These are phyloP conservation scores for Proterorhinus semilunaris DNA, from an alignment of 2,113 vertebrate genomes.

Conservation along the genomic window DNA sequence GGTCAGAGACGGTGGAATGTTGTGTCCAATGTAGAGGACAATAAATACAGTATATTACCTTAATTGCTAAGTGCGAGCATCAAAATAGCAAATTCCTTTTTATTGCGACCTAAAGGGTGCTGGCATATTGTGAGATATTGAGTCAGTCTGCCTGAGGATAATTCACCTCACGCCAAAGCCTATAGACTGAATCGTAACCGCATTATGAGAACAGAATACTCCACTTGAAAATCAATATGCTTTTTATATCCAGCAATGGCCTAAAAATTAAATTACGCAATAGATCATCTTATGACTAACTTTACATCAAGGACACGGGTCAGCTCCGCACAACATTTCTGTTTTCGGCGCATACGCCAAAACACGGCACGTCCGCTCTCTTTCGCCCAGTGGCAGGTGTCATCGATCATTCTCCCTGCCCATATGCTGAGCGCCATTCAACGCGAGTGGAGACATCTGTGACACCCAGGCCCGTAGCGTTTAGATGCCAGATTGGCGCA, in stretches of 20 bases:
- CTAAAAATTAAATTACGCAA: slow-evolving; percentile 32
- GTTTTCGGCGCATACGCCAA: background rate
- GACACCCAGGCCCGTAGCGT: slow-evolving; percentile 44
- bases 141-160: background rate
- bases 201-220: slow-evolving; percentile 20
- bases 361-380: slow-evolving; percentile 20
- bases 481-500: slow-evolving; percentile 35
- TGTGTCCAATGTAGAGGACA: no score
- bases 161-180: background rate
- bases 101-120: no score
- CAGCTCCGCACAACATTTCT: slow-evolving; percentile 16
- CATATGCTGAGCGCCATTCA: slow-evolving; percentile 69
- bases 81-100: no score
- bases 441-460: slow-evolving; percentile 63
- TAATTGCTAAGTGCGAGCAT: no score
- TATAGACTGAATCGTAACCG: slow-evolving; percentile 5
- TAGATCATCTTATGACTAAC: slow-evolving; percentile 38
- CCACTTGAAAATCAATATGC: background rate
- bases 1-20: no score
- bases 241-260: slow-evolving; percentile 14
- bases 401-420: slow-evolving; percentile 74
- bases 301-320: background rate
- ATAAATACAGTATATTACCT: no score
- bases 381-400: slow-evolving; percentile 60
- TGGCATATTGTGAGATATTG: background rate